Evolutionary conservation across 2,888 invertebrate genomes (phyloP).

Genomic region (Argynnis bischoffii): DNA sequence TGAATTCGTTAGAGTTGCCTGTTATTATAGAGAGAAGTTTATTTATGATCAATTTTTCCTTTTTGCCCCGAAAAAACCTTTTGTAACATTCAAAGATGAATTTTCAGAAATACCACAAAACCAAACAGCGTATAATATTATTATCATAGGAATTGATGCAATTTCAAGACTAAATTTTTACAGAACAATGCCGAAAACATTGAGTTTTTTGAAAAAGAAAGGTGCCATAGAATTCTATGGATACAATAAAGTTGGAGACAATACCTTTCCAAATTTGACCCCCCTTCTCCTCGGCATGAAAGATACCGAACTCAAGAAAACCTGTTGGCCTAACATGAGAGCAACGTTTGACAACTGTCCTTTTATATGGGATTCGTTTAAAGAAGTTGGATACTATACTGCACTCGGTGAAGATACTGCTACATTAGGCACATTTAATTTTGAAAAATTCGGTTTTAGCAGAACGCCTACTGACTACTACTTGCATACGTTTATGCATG

Average conservation of each 20-base stretch:
- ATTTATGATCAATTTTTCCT: conserved; percentile 87
- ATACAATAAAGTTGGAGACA: conserved; percentile 96
- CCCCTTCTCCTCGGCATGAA: conserved; percentile 89
- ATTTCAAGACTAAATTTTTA: conserved; percentile 93
- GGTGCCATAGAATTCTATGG: conserved; percentile 91
- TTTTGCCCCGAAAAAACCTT: conserved; percentile 80
- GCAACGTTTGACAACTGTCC: conserved; percentile 89
- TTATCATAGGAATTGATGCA: conserved; percentile 92
- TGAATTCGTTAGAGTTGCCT: conserved; percentile 88
- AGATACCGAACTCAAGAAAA: conserved; percentile 83
- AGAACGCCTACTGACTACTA: conserved; percentile 94
- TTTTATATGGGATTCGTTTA: conserved; percentile 92
- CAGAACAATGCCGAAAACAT: conserved; percentile 90
- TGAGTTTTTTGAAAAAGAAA: conserved; percentile 82
- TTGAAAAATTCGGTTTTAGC: conserved; percentile 88
- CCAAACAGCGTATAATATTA: conserved; percentile 83
- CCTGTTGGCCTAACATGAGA: conserved; percentile 83
- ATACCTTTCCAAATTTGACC: conserved; percentile 95
- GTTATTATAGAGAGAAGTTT: conserved; percentile 69
- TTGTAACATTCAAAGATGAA: conserved; percentile 46
- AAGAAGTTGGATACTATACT: conserved; percentile 87
- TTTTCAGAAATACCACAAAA: conserved; percentile 45
- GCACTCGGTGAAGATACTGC: conserved; percentile 92
- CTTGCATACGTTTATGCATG: conserved; percentile 87
- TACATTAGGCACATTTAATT: conserved; percentile 90